Evolutionary conservation across 2,888 invertebrate species (phyloP).

Genomic region (Drosophila conformis): DNA sequence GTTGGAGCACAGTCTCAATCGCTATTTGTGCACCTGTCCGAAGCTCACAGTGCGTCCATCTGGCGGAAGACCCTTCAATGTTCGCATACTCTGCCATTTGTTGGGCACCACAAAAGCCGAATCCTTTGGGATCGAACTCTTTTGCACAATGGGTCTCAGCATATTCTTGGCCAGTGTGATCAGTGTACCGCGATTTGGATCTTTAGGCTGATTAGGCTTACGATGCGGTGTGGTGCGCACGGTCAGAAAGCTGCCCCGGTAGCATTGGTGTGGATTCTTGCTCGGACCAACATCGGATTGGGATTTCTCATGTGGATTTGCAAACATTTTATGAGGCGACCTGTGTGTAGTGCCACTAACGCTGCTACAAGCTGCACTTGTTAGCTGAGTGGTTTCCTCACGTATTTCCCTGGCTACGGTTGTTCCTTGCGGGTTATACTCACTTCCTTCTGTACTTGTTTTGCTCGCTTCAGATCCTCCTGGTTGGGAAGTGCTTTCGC

Average conservation of each 20-base stretch:
- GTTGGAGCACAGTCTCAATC: conserved; percentile 1
- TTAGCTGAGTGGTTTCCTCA: neutral
- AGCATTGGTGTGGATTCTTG: conserved; percentile 9
- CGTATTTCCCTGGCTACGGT: neutral
- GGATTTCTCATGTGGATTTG: neutral
- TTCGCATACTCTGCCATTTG: conserved; percentile 8
- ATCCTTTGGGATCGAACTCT: neutral
- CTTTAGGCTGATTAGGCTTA: rapidly evolving
- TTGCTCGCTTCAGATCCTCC: neutral
- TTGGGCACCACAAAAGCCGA: conserved; percentile 31
- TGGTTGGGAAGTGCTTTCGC: neutral
- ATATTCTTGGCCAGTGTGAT: neutral
- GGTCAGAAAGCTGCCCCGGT: conserved; percentile 50
- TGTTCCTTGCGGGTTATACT: neutral
- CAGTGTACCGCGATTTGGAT: neutral
- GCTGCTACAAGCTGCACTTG: neutral
- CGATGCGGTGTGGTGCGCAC: conserved; percentile 8
- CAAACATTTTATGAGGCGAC: neutral
- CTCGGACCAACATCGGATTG: neutral
- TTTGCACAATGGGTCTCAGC: rapidly evolving
- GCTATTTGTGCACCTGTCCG: neutral
- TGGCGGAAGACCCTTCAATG: neutral
- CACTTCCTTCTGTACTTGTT: neutral
- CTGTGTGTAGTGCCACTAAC: neutral
- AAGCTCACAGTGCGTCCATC: neutral